These are phyloP conservation scores for Archilochus colubris DNA, from an alignment of 2,113 vertebrate species.

Conservation along the genomic window DNA sequence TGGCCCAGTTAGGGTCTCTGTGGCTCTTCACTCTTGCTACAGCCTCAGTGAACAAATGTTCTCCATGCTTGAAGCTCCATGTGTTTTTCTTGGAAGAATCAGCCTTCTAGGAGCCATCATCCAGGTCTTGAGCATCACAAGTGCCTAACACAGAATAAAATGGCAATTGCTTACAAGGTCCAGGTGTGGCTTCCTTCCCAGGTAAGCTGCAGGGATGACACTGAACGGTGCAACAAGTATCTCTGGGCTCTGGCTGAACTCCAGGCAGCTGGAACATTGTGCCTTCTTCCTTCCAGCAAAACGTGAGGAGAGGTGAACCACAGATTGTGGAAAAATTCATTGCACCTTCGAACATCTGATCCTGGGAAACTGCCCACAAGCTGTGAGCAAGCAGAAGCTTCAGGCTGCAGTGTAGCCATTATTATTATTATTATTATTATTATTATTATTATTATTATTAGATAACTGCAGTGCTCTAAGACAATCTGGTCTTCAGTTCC, in stretches of 20 bases:
- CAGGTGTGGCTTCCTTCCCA: neutral
- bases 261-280: neutral
- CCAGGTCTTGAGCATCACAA: neutral
- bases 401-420: neutral
- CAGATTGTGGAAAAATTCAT: neutral
- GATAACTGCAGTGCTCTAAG: neutral
- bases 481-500: neutral
- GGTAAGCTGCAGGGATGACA: neutral
- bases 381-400: neutral
- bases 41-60: neutral
- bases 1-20: neutral
- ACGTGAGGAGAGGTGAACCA: neutral
- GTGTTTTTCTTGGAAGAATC: neutral
- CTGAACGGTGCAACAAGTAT: neutral
- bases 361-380: neutral
- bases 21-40: neutral
- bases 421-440: neutral
- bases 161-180: neutral
- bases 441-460: neutral
- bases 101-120: neutral
- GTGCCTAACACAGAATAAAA: neutral
- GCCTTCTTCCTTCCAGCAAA: neutral
- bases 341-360: fast-evolving
- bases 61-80: neutral
- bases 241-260: neutral